Percentiles rank a stretch among this genome's conserved stretches.
phyloP scores from a whole-genome alignment of 2,888 invertebrate species.

The Alloplasta piceator region DNA sequence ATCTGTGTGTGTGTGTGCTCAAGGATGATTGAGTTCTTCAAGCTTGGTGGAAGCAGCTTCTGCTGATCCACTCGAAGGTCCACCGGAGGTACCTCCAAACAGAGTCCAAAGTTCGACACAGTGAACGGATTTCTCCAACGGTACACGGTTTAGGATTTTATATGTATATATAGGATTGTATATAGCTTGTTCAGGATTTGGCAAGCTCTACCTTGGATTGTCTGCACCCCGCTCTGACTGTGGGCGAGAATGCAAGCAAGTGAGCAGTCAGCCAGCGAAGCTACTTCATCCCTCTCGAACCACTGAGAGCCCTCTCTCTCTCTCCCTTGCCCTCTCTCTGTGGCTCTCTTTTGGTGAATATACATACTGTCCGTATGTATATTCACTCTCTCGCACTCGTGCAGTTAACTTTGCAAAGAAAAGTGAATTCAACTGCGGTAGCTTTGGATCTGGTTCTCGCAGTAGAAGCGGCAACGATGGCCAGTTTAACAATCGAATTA shows the following conservation, averaged over 20 bases:
- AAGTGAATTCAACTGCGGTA: constrained; percentile 61
- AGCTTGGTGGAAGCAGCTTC: constrained; percentile 34
- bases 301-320: constrained; percentile 12
- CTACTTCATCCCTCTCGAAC: constrained; percentile 45
- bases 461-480: not conserved
- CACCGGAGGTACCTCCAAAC: constrained; percentile 32
- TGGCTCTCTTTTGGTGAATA: constrained; percentile 7
- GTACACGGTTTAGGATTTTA: not conserved
- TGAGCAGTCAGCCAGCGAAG: constrained; percentile 46
- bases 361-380: not conserved
- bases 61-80: constrained; percentile 39
- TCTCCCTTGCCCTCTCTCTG: not conserved
- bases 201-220: constrained; percentile 61
- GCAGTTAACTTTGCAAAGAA: constrained; percentile 50
- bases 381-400: constrained; percentile 3
- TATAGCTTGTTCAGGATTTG: constrained; percentile 61
- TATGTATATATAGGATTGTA: constrained; percentile 23
- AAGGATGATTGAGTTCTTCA: constrained; percentile 55
- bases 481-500: constrained; percentile 73
- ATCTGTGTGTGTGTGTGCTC: constrained; percentile 1
- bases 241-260: constrained; percentile 45
- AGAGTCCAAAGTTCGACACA: constrained; percentile 56
- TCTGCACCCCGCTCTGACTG: constrained; percentile 25
- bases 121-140: constrained; percentile 41
- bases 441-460: constrained; percentile 62